Evolutionary conservation across 2,888 invertebrate genomes (phyloP).

Genomic region (Folsomia manolachei): DNA sequence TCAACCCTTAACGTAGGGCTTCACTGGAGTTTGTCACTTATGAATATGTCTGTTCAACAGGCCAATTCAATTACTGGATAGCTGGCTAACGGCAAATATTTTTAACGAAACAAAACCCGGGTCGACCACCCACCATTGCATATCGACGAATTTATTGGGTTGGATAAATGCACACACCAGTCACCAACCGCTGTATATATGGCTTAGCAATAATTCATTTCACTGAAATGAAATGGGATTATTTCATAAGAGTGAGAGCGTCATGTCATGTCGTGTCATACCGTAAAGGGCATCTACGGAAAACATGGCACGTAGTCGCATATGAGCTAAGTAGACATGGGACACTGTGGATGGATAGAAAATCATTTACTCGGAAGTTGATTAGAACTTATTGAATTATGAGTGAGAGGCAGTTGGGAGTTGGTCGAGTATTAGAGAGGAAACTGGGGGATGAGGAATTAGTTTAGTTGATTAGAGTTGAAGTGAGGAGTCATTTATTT

Average conservation of each 20-base stretch:
- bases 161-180: no score
- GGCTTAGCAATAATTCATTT: no score
- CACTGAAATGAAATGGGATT: no score
- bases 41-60: no score
- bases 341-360: background rate
- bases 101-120: background rate
- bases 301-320: no score
- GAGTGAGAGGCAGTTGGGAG: background rate
- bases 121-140: background rate
- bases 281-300: no score
- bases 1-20: background rate
- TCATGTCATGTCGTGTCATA: no score
- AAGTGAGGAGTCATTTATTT: background rate
- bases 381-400: conserved; percentile 16
- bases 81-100: background rate
- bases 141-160: no score
- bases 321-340: background rate
- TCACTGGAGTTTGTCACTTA: background rate
- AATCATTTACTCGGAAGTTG: background rate
- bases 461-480: background rate
- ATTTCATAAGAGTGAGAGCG: no score
- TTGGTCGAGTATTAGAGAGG: background rate
- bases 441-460: background rate
- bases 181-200: no score
- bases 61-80: background rate